Conservation (phyloP, 1,140 invertebrate species). For the Megalopta genalis region DNA sequence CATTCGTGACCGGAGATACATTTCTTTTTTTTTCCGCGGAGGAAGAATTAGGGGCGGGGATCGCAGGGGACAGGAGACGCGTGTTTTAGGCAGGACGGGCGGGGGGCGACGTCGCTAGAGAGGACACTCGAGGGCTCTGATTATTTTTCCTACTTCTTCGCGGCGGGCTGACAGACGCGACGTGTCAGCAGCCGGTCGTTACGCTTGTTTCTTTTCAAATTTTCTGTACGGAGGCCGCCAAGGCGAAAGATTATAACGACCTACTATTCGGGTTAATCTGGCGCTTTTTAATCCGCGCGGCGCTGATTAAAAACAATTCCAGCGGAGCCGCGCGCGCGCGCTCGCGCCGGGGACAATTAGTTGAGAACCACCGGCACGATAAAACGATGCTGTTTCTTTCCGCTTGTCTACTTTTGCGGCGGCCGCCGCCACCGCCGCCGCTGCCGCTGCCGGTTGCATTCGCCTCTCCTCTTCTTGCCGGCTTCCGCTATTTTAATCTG, state of each 20-base stretch:
- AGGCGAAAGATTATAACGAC: slow-evolving; percentile 11
- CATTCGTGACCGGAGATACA: background rate
- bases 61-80: background rate
- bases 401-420: no score
- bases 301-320: background rate
- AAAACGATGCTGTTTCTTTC: background rate
- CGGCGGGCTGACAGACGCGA: background rate
- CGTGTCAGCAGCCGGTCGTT: slow-evolving; percentile 4
- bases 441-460: no score
- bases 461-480: no score
- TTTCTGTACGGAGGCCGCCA: background rate
- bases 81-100: slow-evolving; percentile 14
- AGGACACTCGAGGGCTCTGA: slow-evolving; percentile 31
- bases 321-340: no score
- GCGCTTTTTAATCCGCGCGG: background rate
- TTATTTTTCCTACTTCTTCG: slow-evolving; percentile 29
- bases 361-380: background rate
- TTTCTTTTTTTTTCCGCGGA: no score
- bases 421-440: no score
- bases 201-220: slow-evolving; percentile 19
- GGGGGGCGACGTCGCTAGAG: background rate
- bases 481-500: no score
- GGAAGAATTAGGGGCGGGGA: background rate
- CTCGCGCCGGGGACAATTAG: no score
- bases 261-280: background rate